Conservation (phyloP, 2,888 invertebrate genomes). For the Ennomos fuscantarius region DNA sequence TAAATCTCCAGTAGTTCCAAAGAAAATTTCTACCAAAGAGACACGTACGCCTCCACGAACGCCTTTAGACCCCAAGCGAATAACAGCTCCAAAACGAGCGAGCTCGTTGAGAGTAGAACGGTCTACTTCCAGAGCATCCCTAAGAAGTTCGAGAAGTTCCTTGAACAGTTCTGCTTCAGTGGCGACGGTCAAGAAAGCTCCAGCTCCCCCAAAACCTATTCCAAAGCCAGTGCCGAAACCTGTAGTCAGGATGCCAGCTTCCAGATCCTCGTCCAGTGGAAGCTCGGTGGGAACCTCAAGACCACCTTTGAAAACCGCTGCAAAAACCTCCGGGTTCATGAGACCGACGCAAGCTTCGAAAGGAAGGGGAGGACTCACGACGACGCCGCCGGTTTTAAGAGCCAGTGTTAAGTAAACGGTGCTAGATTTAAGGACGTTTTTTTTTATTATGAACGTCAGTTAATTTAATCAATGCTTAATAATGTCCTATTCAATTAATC, state of each 20-base stretch:
- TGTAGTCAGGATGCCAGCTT: slow-evolving; percentile 73
- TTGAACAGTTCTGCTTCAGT: slow-evolving; percentile 92
- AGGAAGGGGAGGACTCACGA: slow-evolving; percentile 84
- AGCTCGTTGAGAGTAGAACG: slow-evolving; percentile 88
- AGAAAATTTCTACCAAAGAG: slow-evolving; percentile 83
- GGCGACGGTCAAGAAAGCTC: slow-evolving; percentile 90
- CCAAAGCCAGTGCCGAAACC: slow-evolving; percentile 79
- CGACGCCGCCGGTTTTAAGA: slow-evolving; percentile 62
- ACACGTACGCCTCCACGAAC: slow-evolving; percentile 69
- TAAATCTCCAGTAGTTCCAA: slow-evolving; percentile 72
- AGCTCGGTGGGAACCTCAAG: slow-evolving; percentile 80
- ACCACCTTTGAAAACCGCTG: slow-evolving; percentile 69
- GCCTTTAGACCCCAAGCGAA: slow-evolving; percentile 64
- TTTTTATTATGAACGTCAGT: too few species aligned
- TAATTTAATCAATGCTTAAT: too few species aligned
- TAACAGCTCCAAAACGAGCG: slow-evolving; percentile 61
- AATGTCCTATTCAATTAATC: too few species aligned
- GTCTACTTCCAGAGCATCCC: slow-evolving; percentile 91
- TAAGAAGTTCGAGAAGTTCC: slow-evolving; percentile 93
- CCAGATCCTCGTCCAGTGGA: slow-evolving; percentile 76
- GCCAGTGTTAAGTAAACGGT: slow-evolving; percentile 64
- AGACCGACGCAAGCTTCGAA: slow-evolving; percentile 94
- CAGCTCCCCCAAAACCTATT: slow-evolving; percentile 74
- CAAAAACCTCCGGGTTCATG: slow-evolving; percentile 89
- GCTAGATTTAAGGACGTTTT: background rate